Conservation (phyloP, 2,113 vertebrate genomes). For the Trachemys scripta region DNA sequence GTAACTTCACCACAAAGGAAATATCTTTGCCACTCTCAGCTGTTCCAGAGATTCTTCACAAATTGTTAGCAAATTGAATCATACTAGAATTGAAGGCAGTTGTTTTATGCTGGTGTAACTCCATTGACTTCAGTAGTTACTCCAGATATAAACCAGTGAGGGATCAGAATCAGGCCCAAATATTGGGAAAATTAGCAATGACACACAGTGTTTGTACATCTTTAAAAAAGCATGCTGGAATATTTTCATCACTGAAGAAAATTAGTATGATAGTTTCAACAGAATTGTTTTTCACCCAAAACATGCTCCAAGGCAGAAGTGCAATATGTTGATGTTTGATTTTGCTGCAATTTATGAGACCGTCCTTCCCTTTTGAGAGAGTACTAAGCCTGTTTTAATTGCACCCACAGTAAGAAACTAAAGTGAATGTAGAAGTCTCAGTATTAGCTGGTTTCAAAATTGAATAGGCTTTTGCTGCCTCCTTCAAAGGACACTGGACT, state of each 20-base stretch:
- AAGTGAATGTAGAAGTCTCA: neutral
- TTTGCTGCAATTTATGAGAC: neutral
- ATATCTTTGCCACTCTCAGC: neutral
- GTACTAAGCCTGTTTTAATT: neutral
- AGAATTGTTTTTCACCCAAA: neutral
- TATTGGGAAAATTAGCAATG: neutral
- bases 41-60: neutral
- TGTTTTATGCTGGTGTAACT: neutral
- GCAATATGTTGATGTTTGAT: neutral
- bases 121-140: neutral
- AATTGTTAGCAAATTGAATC: neutral
- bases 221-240: neutral
- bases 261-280: neutral
- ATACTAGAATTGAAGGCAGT: neutral
- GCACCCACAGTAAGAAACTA: neutral
- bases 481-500: neutral
- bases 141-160: neutral
- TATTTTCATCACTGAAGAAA: neutral
- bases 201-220: neutral
- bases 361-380: accelerated
- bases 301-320: accelerated
- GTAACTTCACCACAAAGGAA: neutral
- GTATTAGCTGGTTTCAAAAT: neutral
- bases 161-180: neutral
- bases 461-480: neutral